Evolutionary conservation across 2,113 vertebrate genomes (phyloP).

Genomic region (Machaerirhynchus nigripectus): DNA sequence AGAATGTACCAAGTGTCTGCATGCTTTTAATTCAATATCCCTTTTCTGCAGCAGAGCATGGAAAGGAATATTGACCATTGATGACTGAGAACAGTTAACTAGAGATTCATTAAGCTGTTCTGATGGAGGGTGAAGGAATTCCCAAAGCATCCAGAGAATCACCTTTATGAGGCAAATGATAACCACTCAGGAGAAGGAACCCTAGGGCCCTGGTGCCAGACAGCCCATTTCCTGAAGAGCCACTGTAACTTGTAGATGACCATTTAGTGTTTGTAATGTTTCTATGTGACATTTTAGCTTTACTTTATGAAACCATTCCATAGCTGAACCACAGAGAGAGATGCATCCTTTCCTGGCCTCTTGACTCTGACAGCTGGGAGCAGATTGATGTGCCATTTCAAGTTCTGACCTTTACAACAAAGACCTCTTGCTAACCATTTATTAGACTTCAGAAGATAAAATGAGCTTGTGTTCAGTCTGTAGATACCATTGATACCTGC

Average conservation of each 20-base stretch:
- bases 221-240: neutral
- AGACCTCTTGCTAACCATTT: neutral
- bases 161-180: neutral
- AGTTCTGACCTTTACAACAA: constrained; percentile 24
- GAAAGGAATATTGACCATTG: neutral
- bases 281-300: neutral
- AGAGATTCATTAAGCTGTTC: neutral
- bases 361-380: neutral
- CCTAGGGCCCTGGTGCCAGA: neutral
- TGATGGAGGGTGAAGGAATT: neutral
- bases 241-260: neutral
- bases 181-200: neutral
- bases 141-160: neutral
- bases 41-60: neutral
- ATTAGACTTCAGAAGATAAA: neutral
- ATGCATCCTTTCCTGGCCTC: neutral
- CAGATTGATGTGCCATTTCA: neutral
- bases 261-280: neutral
- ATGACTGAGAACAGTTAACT: neutral
- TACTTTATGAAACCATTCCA: neutral
- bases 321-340: neutral
- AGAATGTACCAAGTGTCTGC: neutral
- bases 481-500: neutral
- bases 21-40: neutral
- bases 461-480: neutral